phyloP scores from a whole-genome alignment of 2,888 invertebrate genomes.

The Hartigia nigra region DNA sequence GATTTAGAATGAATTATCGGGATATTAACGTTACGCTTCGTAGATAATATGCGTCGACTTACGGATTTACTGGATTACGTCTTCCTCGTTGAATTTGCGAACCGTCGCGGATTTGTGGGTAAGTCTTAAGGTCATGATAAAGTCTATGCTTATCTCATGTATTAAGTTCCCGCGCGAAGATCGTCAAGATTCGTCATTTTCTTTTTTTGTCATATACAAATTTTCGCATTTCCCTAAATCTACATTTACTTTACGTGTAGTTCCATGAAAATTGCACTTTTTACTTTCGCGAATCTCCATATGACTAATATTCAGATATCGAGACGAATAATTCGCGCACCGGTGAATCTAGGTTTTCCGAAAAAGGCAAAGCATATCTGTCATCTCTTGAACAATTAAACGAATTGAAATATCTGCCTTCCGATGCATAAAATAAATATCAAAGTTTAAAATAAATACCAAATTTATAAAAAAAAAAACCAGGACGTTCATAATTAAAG shows the following conservation, averaged over 20 bases:
- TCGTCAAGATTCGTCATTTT: background rate
- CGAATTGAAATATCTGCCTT: background rate
- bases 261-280: background rate
- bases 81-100: background rate
- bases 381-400: background rate
- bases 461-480: too few species aligned
- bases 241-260: background rate
- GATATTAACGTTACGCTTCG: constrained; percentile 40
- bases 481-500: too few species aligned
- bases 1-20: constrained; percentile 57
- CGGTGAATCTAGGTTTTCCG: background rate
- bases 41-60: constrained; percentile 14
- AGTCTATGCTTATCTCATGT: background rate
- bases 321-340: background rate
- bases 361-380: background rate
- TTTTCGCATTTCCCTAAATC: background rate
- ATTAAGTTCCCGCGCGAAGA: too few species aligned
- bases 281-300: background rate
- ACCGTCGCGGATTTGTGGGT: background rate
- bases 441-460: background rate
- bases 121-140: background rate
- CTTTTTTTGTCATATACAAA: background rate
- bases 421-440: background rate
- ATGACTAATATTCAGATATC: background rate
- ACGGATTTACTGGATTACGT: background rate